phyloP scores from a whole-genome alignment of 2,888 invertebrate species.

The Carterocephalus palaemon region DNA sequence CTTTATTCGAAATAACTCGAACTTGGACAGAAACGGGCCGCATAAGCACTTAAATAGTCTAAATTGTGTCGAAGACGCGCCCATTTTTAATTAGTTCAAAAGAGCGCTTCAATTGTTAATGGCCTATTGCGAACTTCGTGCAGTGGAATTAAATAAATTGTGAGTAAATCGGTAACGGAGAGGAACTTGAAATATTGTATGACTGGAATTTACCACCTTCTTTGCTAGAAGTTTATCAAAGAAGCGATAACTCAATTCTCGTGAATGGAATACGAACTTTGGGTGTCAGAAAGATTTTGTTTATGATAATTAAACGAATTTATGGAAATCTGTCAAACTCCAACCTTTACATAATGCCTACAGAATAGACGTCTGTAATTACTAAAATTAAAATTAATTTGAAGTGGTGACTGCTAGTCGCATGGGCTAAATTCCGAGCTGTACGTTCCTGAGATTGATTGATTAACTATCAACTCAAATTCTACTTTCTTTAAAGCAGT shows the following conservation, averaged over 20 bases:
- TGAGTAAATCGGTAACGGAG: constrained; percentile 31
- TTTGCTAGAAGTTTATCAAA: constrained; percentile 18
- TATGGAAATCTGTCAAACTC: constrained; percentile 2
- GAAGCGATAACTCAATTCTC: constrained; percentile 13
- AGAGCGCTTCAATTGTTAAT: constrained; percentile 70
- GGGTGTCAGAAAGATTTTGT: constrained; percentile 12
- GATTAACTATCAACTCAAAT: too few species aligned
- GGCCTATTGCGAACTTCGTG: constrained; percentile 57
- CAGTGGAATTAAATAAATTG: constrained; percentile 38
- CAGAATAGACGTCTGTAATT: too few species aligned
- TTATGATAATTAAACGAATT: constrained; percentile 1
- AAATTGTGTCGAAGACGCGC: constrained; percentile 71
- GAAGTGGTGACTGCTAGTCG: too few species aligned
- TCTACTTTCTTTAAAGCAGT: too few species aligned
- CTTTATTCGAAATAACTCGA: constrained; percentile 75
- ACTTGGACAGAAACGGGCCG: constrained; percentile 67
- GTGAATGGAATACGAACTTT: constrained; percentile 11
- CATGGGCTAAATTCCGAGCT: too few species aligned
- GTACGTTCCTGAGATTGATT: too few species aligned
- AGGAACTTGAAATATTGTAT: constrained; percentile 22
- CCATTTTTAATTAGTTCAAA: constrained; percentile 76
- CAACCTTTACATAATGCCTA: too few species aligned
- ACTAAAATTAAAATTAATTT: too few species aligned
- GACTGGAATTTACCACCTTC: constrained; percentile 22
- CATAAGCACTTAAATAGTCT: constrained; percentile 75